A percentile compares a stretch with the other conserved stretches of the same genome.
Evolutionary conservation across 2,113 vertebrate genomes (phyloP).

Genomic region (Anser cygnoides): DNA sequence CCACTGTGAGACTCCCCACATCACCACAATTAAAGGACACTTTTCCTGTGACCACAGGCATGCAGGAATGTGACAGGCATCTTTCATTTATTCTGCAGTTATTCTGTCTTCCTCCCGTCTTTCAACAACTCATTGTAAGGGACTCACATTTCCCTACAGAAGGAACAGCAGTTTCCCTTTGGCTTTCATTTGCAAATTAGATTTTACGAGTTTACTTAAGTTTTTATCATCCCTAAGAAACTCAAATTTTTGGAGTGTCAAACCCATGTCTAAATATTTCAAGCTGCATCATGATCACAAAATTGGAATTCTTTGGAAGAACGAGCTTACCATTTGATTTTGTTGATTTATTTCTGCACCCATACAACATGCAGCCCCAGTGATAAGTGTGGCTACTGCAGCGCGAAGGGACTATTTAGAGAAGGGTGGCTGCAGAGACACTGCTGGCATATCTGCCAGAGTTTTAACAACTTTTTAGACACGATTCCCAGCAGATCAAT

Average conservation of each 20-base stretch:
- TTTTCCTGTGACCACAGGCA: slow-evolving; percentile 18
- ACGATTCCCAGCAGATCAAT: background rate
- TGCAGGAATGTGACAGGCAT: background rate
- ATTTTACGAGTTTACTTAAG: background rate
- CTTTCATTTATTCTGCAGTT: too few species aligned
- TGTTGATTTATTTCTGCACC: background rate
- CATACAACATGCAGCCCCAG: background rate
- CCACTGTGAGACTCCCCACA: background rate
- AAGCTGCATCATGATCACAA: background rate
- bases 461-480: slow-evolving; percentile 21
- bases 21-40: slow-evolving; percentile 8
- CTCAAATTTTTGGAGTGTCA: background rate
- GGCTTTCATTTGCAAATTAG: background rate
- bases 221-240: background rate
- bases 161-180: too few species aligned
- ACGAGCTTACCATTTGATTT: background rate
- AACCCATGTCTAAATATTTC: background rate
- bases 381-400: background rate
- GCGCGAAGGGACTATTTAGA: background rate
- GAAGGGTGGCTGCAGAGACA: background rate
- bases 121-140: too few species aligned
- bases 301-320: background rate
- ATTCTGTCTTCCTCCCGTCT: too few species aligned
- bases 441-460: background rate
- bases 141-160: too few species aligned